phyloP scores from a whole-genome alignment of 1,140 invertebrate genomes.

The Listronotus bonariensis region DNA sequence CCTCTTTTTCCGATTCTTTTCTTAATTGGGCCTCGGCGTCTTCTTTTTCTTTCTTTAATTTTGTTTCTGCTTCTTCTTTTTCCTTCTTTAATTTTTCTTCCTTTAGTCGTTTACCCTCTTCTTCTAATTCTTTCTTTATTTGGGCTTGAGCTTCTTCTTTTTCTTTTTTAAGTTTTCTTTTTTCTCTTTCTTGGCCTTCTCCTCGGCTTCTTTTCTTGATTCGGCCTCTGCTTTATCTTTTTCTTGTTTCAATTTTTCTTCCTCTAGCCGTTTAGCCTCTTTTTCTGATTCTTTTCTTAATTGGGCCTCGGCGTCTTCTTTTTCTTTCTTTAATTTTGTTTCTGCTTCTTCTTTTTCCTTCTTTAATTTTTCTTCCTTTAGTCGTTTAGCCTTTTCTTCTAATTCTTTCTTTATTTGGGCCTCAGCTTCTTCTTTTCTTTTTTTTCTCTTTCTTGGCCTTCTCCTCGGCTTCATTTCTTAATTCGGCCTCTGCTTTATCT shows the following conservation, averaged over 20 bases:
- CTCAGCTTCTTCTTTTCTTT: constrained; percentile 20
- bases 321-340: constrained; percentile 1
- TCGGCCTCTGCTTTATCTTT: constrained; percentile 11
- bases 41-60: constrained; percentile 8
- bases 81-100: constrained; percentile 13
- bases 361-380: too few relatives aligned
- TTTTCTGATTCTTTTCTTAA: too few relatives aligned
- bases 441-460: constrained; percentile 31
- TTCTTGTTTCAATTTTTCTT: neutral
- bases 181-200: too few relatives aligned
- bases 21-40: too few relatives aligned
- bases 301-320: too few relatives aligned
- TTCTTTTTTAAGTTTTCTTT: too few relatives aligned
- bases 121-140: constrained; percentile 6
- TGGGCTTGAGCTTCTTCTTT: neutral
- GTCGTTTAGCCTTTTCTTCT: too few relatives aligned
- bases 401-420: too few relatives aligned
- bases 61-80: neutral
- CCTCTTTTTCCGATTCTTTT: too few relatives aligned
- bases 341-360: neutral
- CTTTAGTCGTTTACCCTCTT: constrained; percentile 13
- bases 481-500: too few relatives aligned
- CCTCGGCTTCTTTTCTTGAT: too few relatives aligned
- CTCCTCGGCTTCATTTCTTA: too few relatives aligned
- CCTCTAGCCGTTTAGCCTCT: neutral